Conservation (phyloP, 2,888 invertebrate genomes). For the Acleris emargana region DNA sequence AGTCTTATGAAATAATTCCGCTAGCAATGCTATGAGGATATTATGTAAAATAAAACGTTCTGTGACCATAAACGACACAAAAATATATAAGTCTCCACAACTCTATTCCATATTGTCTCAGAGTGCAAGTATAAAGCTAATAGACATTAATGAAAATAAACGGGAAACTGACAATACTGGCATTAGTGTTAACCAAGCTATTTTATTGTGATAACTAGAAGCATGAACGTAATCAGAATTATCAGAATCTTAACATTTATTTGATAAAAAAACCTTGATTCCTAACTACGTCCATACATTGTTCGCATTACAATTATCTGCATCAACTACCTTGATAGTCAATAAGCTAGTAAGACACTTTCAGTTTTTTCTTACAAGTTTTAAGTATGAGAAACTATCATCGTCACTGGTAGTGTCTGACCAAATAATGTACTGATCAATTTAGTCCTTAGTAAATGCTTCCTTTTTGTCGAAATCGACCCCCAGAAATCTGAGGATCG, state of each 20-base stretch:
- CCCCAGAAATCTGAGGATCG: slow-evolving; percentile 5
- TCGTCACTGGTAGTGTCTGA: too few species aligned
- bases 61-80: slow-evolving; percentile 35
- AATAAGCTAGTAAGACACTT: background rate
- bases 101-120: slow-evolving; percentile 19
- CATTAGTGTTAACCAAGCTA: slow-evolving; percentile 31
- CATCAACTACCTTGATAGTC: slow-evolving; percentile 7
- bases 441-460: slow-evolving; percentile 7
- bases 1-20: slow-evolving; percentile 47
- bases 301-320: slow-evolving; percentile 20
- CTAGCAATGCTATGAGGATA: slow-evolving; percentile 60
- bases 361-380: too few species aligned
- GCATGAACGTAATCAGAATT: slow-evolving; percentile 27
- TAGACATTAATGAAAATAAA: slow-evolving; percentile 19
- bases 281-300: slow-evolving; percentile 30
- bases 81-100: slow-evolving; percentile 32
- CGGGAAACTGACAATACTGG: slow-evolving; percentile 28
- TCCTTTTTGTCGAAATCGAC: slow-evolving; percentile 12
- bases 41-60: slow-evolving; percentile 29
- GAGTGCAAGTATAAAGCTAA: slow-evolving; percentile 9
- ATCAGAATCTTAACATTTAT: background rate
- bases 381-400: too few species aligned
- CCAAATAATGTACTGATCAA: background rate
- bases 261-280: slow-evolving; percentile 4
- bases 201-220: slow-evolving; percentile 23